Base-by-base conservation (phyloP, 2,113 vertebrate genomes). In the Phrynocephalus versicolor region DNA sequence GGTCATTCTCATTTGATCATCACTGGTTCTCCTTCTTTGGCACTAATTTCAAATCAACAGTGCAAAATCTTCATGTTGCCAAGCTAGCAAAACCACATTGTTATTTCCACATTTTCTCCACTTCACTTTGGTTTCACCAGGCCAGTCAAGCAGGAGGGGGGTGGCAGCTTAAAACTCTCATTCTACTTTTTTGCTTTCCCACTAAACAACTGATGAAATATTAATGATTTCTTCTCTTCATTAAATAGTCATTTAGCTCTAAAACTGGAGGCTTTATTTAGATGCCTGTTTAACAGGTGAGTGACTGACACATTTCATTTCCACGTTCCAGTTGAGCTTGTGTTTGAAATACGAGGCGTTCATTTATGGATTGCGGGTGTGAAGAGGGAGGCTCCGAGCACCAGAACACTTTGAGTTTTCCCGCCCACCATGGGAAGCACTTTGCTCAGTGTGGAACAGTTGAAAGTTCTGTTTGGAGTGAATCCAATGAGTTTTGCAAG, bases 271-370 rank as follows among this genome's bases (percentile, higher is more conserved):
- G 87, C 85, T 2, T 82, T 88, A 85, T 90, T 30, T 58, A 91
- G 80, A 76, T 6, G 70, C 41, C 67, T 86, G 70, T 87, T n/a
- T 81, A 87, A 84, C 51, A 90, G 73, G 45, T 75, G 89, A 83
- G 58, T 86, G 78, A 85, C 45, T 88, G 70, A 18, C 80, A 91
- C 90, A 88, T 85, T 65, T 87, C 1, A 85, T 92, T 85, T 87
- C 18, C 82, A 0, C 35, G 45, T 89, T 89, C 76, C 33, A 13
- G 81, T 30, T 67, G 70, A 82, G 41, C 65, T 37, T 83, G 25
- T 51, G 25, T 37, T n/a, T 89, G 82, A 45, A 91, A 85, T 51
- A 37, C 37, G 57, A 10, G 55, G 37, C 18, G 55, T 91, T 89
- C 81, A 58, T 77, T 89, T 87, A 88, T 88, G 70, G 33, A 64